These are phyloP conservation scores for Pandion haliaetus DNA, from an alignment of 2,113 vertebrate species.

Conservation along the genomic window DNA sequence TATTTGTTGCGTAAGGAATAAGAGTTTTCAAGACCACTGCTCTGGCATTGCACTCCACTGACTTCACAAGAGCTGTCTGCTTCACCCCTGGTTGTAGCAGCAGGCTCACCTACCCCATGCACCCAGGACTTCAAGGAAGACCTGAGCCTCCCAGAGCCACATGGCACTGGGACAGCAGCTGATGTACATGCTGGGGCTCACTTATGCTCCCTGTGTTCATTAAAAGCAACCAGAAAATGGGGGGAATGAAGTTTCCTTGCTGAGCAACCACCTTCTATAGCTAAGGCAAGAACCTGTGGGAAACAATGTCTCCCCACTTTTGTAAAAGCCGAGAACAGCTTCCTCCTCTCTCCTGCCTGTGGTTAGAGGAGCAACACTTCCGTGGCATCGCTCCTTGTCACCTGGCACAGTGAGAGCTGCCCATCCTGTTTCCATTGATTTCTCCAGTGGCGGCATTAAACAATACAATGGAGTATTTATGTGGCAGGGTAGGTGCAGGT, in stretches of 20 bases:
- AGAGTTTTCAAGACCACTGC: neutral
- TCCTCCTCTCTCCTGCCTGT: neutral
- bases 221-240: neutral
- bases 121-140: neutral
- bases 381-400: neutral
- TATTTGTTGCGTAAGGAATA: neutral
- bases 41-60: neutral
- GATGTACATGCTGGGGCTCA: neutral
- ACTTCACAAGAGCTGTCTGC: neutral
- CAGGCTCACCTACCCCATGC: accelerated
- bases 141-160: neutral
- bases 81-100: neutral
- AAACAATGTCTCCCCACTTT: neutral
- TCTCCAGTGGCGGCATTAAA: constrained; percentile 38
- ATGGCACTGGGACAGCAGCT: neutral
- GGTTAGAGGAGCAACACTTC: neutral
- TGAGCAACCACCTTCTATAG: neutral
- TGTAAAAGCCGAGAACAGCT: neutral
- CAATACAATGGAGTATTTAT: constrained; percentile 76
- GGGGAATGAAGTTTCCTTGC: neutral
- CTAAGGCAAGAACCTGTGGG: neutral
- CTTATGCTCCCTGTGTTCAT: neutral
- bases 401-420: neutral
- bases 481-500: constrained; percentile 57
- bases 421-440: constrained; percentile 51